A percentile compares a stretch with the other conserved stretches of the same genome.
Evolutionary conservation across 2,113 vertebrate species (phyloP).

Genomic region (Monopterus albus): DNA sequence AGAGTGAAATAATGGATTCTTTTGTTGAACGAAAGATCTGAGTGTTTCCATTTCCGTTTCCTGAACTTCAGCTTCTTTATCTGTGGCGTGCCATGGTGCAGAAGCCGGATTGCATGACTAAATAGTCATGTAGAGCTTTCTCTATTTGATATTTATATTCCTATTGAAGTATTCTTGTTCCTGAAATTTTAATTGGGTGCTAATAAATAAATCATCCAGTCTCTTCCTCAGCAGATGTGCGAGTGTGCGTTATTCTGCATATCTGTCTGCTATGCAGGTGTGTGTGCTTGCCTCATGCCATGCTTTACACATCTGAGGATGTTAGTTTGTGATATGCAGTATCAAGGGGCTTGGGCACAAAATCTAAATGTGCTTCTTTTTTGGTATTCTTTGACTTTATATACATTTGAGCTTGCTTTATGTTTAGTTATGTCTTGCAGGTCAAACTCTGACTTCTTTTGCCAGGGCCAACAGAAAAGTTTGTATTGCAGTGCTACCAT

Average conservation of each 20-base stretch:
- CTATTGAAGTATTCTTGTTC: conserved; percentile 84
- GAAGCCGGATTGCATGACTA: conserved; percentile 81
- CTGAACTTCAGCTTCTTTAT: conserved; percentile 71
- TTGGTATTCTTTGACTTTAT: conserved; percentile 12
- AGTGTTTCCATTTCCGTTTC: conserved; percentile 76
- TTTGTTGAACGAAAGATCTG: conserved; percentile 75
- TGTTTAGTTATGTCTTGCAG: too few species aligned
- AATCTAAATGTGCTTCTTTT: neutral
- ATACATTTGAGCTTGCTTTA: too few species aligned
- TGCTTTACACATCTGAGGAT: conserved; percentile 22
- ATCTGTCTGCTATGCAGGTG: conserved; percentile 73
- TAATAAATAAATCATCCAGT: conserved; percentile 84
- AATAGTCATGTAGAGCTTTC: conserved; percentile 79
- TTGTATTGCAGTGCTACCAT: neutral
- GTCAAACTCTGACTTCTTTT: too few species aligned
- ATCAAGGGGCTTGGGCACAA: neutral
- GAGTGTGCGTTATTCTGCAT: conserved; percentile 71
- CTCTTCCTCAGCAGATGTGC: conserved; percentile 84
- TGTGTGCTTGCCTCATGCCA: conserved; percentile 69
- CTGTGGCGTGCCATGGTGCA: conserved; percentile 48
- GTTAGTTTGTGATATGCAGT: conserved; percentile 15
- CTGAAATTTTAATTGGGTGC: conserved; percentile 85
- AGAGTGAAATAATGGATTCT: conserved; percentile 69
- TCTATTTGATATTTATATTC: conserved; percentile 85
- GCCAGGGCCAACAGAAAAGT: neutral